phyloP scores from a whole-genome alignment of 2,797 vertebrate genomes.

The Falco peregrinus region DNA sequence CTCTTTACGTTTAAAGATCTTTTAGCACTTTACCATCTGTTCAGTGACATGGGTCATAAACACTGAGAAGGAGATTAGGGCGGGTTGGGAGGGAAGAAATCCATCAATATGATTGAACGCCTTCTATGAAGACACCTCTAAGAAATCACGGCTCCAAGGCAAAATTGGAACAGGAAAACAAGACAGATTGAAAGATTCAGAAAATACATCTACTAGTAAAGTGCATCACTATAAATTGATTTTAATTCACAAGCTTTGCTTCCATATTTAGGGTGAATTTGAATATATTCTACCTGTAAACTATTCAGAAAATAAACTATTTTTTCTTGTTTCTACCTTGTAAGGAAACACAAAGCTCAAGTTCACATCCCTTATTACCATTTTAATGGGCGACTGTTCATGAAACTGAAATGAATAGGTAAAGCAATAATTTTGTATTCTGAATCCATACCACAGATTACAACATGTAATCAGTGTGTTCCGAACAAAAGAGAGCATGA shows the following conservation, averaged over 20 bases:
- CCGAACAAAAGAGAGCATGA: background rate
- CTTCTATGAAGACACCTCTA: background rate
- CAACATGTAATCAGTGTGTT: background rate
- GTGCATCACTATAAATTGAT: background rate
- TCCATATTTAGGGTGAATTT: background rate
- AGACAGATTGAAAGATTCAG: background rate
- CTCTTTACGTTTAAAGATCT: conserved; percentile 63
- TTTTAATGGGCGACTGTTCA: background rate
- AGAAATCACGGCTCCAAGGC: background rate
- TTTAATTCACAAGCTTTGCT: background rate
- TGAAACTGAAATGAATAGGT: background rate
- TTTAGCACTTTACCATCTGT: conserved; percentile 59
- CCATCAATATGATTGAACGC: background rate
- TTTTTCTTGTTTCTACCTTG: background rate
- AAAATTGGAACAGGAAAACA: background rate
- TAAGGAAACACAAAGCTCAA: background rate
- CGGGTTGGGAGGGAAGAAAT: background rate
- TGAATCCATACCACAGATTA: background rate
- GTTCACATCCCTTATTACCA: background rate
- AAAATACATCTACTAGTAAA: background rate
- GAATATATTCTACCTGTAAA: background rate
- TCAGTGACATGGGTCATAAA: conserved; percentile 17
- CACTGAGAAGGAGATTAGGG: conserved; percentile 23
- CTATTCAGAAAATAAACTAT: background rate
- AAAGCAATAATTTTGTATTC: background rate